Base-by-base conservation (phyloP, 2,113 vertebrate species). In the Myotis davidii region DNA sequence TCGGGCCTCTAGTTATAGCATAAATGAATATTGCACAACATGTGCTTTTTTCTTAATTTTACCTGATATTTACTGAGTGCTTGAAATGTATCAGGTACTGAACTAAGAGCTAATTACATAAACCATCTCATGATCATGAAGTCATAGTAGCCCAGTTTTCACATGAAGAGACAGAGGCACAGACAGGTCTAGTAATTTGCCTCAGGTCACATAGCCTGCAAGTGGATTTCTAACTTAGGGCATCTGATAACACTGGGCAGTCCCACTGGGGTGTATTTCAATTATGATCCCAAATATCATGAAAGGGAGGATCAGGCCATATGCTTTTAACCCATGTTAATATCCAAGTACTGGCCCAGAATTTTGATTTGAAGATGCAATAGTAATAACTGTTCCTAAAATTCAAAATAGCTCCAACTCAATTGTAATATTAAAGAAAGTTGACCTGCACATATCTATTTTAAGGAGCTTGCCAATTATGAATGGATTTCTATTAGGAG, bases 301-400 rank as follows among this genome's bases (percentile, higher is more conserved):
- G 64, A 69, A 67, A 78, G 52, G 50, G 64, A 87, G 39, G 54
- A 54, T 34, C 45, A 48, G 65, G 79, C 34, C 13, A 67, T 23
- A 70, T 27, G 2, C 7, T 95, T 84, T 97, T 10, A 56, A 72
- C 23, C 23, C 18, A 16, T 85, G 65, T 96, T 92, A 93, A 88
- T 89, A 17, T 67, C 27, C 5, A 85, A 9, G 83, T 48, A 72
- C 11, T 82, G 56, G 6, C 6, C 39, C 74, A 90, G 45, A 89
- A n/a, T 37, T 88, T 94, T 59, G 78, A 69, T 85, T 90, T 77
- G 76, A 92, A n/a, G 64, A 91, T 4, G 1, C 42, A 56, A 4
- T 83, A 93, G 25, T 85, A 17, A 20, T 29, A 95, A 37, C 9
- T 52, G 17, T 74, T 96, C 82, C 67, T 85, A 92, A 93, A 97